Base-by-base conservation (phyloP, 2,888 invertebrate species). In the Polylopha cassiicola region DNA sequence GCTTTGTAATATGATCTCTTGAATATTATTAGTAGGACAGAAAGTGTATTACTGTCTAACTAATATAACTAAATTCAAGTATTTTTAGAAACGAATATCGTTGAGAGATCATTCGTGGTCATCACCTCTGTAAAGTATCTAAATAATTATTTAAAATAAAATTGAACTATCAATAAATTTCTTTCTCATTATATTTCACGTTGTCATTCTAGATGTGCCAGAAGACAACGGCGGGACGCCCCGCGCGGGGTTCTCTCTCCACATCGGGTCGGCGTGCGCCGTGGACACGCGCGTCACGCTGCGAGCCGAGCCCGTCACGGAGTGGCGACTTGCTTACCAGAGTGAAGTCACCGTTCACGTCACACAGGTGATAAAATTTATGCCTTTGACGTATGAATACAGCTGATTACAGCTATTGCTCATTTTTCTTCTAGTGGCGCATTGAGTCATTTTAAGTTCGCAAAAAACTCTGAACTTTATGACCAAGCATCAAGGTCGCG, bases 241-340 rank as follows among this genome's bases (percentile, higher is more conserved):
- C n/a, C n/a, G 57, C 47, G 62, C 69, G 27, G 52, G 56, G 52
- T 64, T 78, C 53, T 62, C 73, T 27, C 60, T 84, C 58, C 82
- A 84, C 71, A 59, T 79, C 54, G 56, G 70, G 41, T 65, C 78
- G 43, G 57, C 67, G 53, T 79, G 81, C 64, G 61, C 56, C 20
- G 46, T 47, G 31, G 30, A 53, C 18, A 50, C 58, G 27, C 1
- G 28, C 3, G 55, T 76, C 47, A 43, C 44, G 43, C 53, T 73
- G 53, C 67, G 61, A 26, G 72, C 60, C 28, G 39, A 42, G 22
- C 61, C 60, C 36, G 71, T 57, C 27, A 44, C 50, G 15, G 56
- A 58, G 50, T 81, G 71, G 72, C 43, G 17, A 4, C 60, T 78
- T 44, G 48, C 50, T 30, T 64, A 50, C 53, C 44, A 43, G 26